Evolutionary conservation across 2,888 invertebrate genomes (phyloP).

Genomic region (Eupithecia centaureata): DNA sequence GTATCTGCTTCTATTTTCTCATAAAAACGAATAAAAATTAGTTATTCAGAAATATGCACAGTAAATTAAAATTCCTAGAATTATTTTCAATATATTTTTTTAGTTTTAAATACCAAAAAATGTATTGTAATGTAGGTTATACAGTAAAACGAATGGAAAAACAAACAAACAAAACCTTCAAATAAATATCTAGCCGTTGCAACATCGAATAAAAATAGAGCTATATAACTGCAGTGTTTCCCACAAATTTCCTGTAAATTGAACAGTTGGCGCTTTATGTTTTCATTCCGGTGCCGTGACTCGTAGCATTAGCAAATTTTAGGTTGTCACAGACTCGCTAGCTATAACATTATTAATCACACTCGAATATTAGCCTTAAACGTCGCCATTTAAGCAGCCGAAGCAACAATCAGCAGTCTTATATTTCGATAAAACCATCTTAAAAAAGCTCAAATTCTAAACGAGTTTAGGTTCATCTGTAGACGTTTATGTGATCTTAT

Average conservation of each 20-base stretch:
- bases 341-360: slow-evolving; percentile 36
- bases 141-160: background rate
- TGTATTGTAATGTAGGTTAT: no score
- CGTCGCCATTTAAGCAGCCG: background rate
- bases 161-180: background rate
- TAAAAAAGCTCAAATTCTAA: no score
- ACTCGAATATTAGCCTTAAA: slow-evolving; percentile 10
- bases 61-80: no score
- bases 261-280: slow-evolving; percentile 19
- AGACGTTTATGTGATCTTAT: background rate
- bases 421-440: background rate
- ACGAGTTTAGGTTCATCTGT: background rate
- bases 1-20: background rate
- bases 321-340: slow-evolving; percentile 37
- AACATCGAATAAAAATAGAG: slow-evolving; percentile 2
- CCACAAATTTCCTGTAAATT: slow-evolving; percentile 5
- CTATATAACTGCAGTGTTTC: slow-evolving; percentile 5
- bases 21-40: background rate
- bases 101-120: no score
- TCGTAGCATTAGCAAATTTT: slow-evolving; percentile 38
- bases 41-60: no score
- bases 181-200: background rate
- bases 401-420: background rate
- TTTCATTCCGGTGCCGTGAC: slow-evolving; percentile 41
- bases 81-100: no score